Base-by-base conservation (phyloP, 2,888 invertebrate species). In the Drosophila putrida region DNA sequence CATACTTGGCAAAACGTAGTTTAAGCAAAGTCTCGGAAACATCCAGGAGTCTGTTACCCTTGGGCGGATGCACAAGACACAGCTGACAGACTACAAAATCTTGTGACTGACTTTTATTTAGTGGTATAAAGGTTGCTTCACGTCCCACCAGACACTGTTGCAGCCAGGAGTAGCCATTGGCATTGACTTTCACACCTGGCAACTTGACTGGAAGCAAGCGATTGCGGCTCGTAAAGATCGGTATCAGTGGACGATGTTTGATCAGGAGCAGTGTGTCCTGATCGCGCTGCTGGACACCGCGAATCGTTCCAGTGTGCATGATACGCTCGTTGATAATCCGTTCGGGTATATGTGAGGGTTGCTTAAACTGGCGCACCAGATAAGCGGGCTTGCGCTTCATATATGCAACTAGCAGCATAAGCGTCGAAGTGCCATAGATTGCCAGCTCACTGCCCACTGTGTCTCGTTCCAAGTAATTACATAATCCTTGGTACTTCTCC, bases 121-220 rank as follows among this genome's bases (percentile, higher is more conserved):
- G 46, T 11, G 94, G 93, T 75, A 93, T 77, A 73, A 93, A 93
- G 72, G 90, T 91, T 28, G 94, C 88, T 50, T 90, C 80, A 6
- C 93, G 92, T 20, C 92, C 93, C 33, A 91, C 85, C 5, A 93
- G 89, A 47, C 94, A 90, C 51, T 92, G 92, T 79, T 94, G 93
- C 55, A 94, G 83, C 94, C 94, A 94, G 0, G 92, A 90, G 57
- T 88, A 90, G 2, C 92, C 92, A 72, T 92, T 92, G 13, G 91
- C 88, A 71, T 91, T 91, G 4, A 92, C 90, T 3, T 79, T 71
- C 5, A 92, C 86, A 3, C 92, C 92, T 0, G 92, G 90, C 44
- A 93, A 61, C 64, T 90, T 91, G 5, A 90, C 82, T 1, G 91
- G 90, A 57, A 90, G 59, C 44, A 91, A 60, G 2, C 80, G 78